phyloP scores from a whole-genome alignment of 2,113 vertebrate species.

The Tricholaema leucomelas region DNA sequence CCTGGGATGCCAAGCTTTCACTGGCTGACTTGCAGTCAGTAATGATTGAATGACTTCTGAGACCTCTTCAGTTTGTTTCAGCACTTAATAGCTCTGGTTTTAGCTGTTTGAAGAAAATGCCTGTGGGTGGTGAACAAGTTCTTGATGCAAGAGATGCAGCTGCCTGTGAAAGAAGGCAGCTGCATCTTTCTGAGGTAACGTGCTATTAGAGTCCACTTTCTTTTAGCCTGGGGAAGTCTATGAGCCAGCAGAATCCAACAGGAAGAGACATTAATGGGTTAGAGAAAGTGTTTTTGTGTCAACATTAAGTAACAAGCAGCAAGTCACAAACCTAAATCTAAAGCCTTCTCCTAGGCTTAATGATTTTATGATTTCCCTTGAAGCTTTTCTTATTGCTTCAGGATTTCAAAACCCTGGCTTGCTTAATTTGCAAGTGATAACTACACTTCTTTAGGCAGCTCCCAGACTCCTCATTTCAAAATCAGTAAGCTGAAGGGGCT shows the following conservation, averaged over 20 bases:
- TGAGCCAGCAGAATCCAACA: neutral
- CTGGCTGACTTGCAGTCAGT: neutral
- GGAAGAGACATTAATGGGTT: neutral
- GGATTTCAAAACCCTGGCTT: neutral
- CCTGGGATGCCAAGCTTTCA: neutral
- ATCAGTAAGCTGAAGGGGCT: neutral
- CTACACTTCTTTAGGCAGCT: neutral
- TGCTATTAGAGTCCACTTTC: neutral
- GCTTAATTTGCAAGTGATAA: neutral
- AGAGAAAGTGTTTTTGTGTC: neutral
- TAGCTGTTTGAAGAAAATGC: neutral
- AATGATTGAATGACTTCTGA: neutral
- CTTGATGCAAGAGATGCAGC: neutral
- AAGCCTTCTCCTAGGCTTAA: neutral
- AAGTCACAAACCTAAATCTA: neutral
- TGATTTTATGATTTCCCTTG: neutral
- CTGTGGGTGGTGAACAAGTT: neutral
- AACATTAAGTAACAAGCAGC: neutral
- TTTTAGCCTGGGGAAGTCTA: neutral
- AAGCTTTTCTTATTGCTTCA: neutral
- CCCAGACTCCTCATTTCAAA: neutral
- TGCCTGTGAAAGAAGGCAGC: neutral
- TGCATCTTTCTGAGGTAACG: neutral
- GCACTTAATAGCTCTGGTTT: neutral
- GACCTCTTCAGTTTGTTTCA: neutral